A percentile compares a stretch with the other conserved stretches of the same genome.
phyloP scores from a whole-genome alignment of 2,113 vertebrate species.

The Urocitellus parryii region DNA sequence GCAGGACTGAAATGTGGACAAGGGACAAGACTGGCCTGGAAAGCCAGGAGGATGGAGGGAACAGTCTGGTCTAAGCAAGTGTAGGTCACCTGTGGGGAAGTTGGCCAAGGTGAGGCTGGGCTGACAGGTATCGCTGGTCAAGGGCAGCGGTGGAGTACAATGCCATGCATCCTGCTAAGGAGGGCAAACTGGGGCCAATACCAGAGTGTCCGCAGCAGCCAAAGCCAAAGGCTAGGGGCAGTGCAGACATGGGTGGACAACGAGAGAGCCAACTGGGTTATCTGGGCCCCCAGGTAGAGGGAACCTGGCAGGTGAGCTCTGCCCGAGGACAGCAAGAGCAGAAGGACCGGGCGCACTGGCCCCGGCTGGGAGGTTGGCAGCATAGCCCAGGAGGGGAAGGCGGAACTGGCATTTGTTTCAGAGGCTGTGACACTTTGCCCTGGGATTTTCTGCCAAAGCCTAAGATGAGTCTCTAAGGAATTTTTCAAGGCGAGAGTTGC shows the following conservation, averaged over 20 bases:
- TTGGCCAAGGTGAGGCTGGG: background rate
- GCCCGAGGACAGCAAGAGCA: background rate
- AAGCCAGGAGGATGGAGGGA: background rate
- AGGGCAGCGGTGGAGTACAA: background rate
- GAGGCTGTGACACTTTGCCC: background rate
- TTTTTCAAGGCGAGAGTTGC: background rate
- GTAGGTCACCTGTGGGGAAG: background rate
- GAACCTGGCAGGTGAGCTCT: background rate
- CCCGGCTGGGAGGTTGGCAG: background rate
- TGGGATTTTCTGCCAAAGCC: background rate
- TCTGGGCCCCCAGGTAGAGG: background rate
- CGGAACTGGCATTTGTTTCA: background rate
- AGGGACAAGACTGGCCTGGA: background rate
- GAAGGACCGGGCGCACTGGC: background rate
- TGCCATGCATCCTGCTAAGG: background rate
- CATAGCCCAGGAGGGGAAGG: fast-evolving
- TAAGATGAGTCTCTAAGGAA: background rate
- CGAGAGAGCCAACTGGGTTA: background rate
- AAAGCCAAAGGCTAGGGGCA: background rate
- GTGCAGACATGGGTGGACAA: background rate
- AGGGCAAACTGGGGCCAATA: background rate
- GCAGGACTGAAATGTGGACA: background rate
- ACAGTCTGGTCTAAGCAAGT: background rate
- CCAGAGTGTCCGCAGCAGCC: background rate
- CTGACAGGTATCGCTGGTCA: background rate